Conservation (phyloP, 2,113 vertebrate species). For the Chloropsis hardwickii region DNA sequence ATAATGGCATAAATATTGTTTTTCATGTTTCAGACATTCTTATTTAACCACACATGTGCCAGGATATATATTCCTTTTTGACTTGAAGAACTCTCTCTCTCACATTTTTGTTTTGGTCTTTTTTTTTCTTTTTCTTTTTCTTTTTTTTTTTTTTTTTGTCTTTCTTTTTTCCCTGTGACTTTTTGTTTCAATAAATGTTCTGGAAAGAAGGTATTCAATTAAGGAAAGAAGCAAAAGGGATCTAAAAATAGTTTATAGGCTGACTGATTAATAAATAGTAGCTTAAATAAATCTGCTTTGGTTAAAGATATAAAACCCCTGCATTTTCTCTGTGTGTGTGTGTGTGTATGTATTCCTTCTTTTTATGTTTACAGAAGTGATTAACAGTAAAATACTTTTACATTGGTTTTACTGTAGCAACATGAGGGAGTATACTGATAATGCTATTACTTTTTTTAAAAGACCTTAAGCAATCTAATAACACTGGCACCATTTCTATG, state of each 20-base stretch:
- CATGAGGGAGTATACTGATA: background rate
- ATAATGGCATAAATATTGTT: background rate
- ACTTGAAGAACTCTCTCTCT: background rate
- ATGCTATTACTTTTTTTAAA: background rate
- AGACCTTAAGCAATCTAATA: background rate
- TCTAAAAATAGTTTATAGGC: background rate
- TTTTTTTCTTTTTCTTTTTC: rapidly evolving
- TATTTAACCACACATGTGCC: background rate
- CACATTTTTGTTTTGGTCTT: too few species aligned
- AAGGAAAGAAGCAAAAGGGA: background rate
- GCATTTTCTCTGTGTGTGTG: background rate
- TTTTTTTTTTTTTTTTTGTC: too few species aligned
- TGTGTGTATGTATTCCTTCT: background rate
- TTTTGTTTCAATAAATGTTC: background rate
- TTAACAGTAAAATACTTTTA: background rate
- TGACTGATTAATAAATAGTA: background rate
- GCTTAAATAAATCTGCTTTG: background rate
- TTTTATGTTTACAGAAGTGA: background rate
- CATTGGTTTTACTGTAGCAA: background rate
- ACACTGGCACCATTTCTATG: background rate
- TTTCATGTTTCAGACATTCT: background rate
- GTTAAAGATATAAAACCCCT: background rate
- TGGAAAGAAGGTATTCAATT: background rate
- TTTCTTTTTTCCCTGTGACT: background rate
- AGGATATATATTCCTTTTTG: background rate